Conservation (phyloP, 2,797 vertebrate genomes). For the Myotis findleyi region DNA sequence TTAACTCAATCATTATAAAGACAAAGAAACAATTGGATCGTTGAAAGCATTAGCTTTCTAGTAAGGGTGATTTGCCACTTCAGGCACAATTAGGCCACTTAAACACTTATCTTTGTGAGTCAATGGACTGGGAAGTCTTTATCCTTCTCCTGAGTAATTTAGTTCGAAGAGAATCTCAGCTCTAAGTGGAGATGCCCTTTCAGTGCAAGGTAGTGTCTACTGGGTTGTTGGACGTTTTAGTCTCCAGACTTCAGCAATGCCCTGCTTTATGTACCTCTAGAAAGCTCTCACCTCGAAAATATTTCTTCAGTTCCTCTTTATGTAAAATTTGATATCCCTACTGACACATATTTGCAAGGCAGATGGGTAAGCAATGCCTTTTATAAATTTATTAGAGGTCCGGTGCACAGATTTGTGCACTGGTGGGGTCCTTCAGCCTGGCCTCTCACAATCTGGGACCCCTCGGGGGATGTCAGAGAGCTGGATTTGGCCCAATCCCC, state of each 20-base stretch:
- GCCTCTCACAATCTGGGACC: no score
- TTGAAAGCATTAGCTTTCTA: slow-evolving; percentile 41
- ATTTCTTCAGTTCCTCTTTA: not conserved
- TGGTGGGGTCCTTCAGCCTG: no score
- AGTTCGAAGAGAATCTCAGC: slow-evolving; percentile 49
- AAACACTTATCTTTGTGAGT: slow-evolving; percentile 73
- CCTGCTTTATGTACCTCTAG: not conserved
- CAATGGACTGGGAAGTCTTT: slow-evolving; percentile 69
- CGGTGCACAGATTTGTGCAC: no score
- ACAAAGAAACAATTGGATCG: slow-evolving; percentile 53
- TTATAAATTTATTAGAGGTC: not conserved
- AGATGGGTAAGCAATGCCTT: not conserved
- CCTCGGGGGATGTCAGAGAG: no score
- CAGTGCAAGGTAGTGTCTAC: not conserved
- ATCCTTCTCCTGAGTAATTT: slow-evolving; percentile 56
- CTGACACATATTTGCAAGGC: not conserved
- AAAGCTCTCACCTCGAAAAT: not conserved
- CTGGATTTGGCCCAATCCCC: no score
- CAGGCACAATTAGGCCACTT: slow-evolving; percentile 71
- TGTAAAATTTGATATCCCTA: not conserved
- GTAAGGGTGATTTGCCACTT: slow-evolving; percentile 53
- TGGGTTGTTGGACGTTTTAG: not conserved
- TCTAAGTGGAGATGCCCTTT: slow-evolving; percentile 5
- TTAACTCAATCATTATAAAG: slow-evolving; percentile 69
- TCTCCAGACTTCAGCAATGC: not conserved